These are phyloP conservation scores for Geophilus truncorum DNA, from an alignment of 2,888 invertebrate genomes.

Conservation along the genomic window DNA sequence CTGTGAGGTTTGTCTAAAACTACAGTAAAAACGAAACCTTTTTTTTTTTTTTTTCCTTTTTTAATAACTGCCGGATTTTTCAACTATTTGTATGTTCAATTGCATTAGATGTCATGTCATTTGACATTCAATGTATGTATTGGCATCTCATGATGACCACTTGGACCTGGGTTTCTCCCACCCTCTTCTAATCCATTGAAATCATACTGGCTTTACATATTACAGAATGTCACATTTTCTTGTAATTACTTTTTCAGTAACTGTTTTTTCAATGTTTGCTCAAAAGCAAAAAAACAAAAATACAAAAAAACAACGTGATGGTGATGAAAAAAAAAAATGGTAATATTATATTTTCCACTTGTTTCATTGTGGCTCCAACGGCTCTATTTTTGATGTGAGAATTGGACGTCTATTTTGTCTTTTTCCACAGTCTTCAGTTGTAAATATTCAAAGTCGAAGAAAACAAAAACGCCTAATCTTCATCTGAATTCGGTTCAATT, in stretches of 20 bases:
- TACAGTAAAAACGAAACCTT: slow-evolving; percentile 35
- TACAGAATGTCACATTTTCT: slow-evolving; percentile 17
- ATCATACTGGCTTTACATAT: slow-evolving; percentile 9
- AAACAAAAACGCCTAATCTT: slow-evolving; percentile 27
- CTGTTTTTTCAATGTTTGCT: slow-evolving; percentile 36
- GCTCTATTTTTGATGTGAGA: slow-evolving; percentile 36
- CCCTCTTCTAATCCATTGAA: slow-evolving; percentile 8
- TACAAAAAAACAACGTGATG: not conserved
- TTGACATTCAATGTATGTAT: slow-evolving; percentile 15
- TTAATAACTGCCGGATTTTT: slow-evolving; percentile 29
- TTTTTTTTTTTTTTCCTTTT: slow-evolving; percentile 32
- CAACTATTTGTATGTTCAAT: slow-evolving; percentile 31
- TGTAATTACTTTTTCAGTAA: slow-evolving; percentile 34
- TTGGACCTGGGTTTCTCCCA: not conserved
- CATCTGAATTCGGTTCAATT: slow-evolving; percentile 18
- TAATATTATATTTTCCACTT: slow-evolving; percentile 32
- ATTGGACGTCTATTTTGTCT: slow-evolving; percentile 29
- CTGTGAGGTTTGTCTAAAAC: slow-evolving; percentile 37
- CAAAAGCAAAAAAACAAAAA: slow-evolving; percentile 30
- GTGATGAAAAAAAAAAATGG: slow-evolving; percentile 8
- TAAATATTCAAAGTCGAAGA: slow-evolving; percentile 31
- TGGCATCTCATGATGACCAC: slow-evolving; percentile 15
- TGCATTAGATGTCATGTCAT: slow-evolving; percentile 31
- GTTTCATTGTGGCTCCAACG: slow-evolving; percentile 32
- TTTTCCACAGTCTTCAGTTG: slow-evolving; percentile 32